phyloP scores from a whole-genome alignment of 2,888 invertebrate species.

The Cheilosia pagana region DNA sequence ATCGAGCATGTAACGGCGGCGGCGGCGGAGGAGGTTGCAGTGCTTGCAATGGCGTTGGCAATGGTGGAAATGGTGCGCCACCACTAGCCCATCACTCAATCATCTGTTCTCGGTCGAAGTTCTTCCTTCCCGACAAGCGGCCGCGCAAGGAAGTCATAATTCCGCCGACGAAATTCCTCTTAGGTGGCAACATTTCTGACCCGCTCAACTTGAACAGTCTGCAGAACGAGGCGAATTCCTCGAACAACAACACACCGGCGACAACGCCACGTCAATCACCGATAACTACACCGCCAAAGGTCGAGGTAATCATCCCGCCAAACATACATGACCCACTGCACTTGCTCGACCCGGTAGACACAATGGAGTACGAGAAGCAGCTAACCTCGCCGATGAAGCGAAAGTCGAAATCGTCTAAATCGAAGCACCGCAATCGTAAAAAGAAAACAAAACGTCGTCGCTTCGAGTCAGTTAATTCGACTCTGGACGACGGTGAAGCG shows the following conservation, averaged over 20 bases:
- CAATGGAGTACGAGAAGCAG: slow-evolving; percentile 92
- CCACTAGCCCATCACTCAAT: slow-evolving; percentile 76
- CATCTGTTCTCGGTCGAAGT: slow-evolving; percentile 86
- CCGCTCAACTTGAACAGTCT: slow-evolving; percentile 96
- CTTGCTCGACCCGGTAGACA: slow-evolving; percentile 90
- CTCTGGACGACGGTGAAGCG: slow-evolving; percentile 82
- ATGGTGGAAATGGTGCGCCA: slow-evolving; percentile 57
- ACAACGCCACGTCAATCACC: slow-evolving; percentile 92
- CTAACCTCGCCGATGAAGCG: slow-evolving; percentile 89
- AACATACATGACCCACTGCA: slow-evolving; percentile 97
- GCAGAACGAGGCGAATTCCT: slow-evolving; percentile 92
- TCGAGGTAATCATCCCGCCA: slow-evolving; percentile 96
- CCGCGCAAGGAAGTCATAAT: slow-evolving; percentile 90
- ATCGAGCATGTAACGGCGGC: slow-evolving; percentile 71
- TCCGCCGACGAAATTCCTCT: slow-evolving; percentile 94
- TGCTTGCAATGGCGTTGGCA: slow-evolving; percentile 63
- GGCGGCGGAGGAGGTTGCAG: slow-evolving; percentile 54
- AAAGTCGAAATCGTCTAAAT: slow-evolving; percentile 78
- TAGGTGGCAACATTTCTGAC: slow-evolving; percentile 97
- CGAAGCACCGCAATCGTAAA: slow-evolving; percentile 87
- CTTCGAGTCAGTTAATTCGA: slow-evolving; percentile 80
- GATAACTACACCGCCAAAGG: slow-evolving; percentile 85
- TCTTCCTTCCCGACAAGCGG: slow-evolving; percentile 89
- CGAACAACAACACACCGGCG: slow-evolving; percentile 89
- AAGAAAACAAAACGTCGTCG: slow-evolving; percentile 84